phyloP scores from a whole-genome alignment of 2,113 vertebrate genomes.

The Phycodurus eques region DNA sequence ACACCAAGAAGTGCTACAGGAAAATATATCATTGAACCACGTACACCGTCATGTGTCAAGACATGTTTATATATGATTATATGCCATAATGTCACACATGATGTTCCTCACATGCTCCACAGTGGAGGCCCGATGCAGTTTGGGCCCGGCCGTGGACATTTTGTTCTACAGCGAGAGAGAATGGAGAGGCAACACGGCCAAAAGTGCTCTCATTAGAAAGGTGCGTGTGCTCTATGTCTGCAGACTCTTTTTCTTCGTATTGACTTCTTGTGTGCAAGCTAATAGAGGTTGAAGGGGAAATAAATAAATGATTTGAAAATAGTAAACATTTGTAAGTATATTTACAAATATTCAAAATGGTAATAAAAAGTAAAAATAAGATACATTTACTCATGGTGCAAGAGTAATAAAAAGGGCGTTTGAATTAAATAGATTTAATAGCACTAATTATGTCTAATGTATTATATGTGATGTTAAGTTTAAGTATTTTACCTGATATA shows the following conservation, averaged over 20 bases:
- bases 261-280: not conserved
- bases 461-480: too few species aligned
- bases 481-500: too few species aligned
- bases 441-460: too few species aligned
- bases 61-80: not conserved
- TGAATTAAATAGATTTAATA: too few species aligned
- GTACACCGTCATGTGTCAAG: not conserved
- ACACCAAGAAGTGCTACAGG: too few species aligned
- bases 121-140: conserved; percentile 74
- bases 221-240: conserved; percentile 57
- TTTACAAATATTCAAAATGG: too few species aligned
- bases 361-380: too few species aligned
- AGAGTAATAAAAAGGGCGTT: too few species aligned
- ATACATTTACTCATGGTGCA: too few species aligned
- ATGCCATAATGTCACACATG: not conserved
- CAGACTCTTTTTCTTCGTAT: not conserved
- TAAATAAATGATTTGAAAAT: not conserved
- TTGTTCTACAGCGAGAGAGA: conserved; percentile 87
- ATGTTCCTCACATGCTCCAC: conserved; percentile 17
- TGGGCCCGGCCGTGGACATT: conserved; percentile 82
- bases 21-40: too few species aligned
- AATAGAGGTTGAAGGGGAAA: not conserved
- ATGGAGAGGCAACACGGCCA: conserved; percentile 89
- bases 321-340: too few species aligned
- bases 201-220: conserved; percentile 86